Evolutionary conservation across 2,888 invertebrate species (phyloP), one percentile per base, ranked within the genome.

Genomic region (Heliconius ethilla): DNA sequence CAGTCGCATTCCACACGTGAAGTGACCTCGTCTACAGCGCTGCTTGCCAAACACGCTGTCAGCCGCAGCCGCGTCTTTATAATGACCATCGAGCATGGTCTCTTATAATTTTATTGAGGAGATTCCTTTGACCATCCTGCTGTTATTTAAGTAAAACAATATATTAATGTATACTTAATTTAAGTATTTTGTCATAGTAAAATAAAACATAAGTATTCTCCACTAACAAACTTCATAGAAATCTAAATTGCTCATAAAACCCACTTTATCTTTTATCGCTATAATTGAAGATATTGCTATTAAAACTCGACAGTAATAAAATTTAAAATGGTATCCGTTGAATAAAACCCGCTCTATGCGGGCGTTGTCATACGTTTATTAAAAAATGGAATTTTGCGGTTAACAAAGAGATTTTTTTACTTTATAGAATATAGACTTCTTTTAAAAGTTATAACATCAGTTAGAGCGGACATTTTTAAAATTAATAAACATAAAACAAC

Each of bases 261-360:
- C 33, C 11, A 73, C 25, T 69, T 75, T 72, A 72, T 76, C 69
- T 45, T 77, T 76, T 69, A 73, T 73, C 75, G 75, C 74, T 81
- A 81, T 84, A 82, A 84, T 86, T 83, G 82, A 82, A 83, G 81
- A 82, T 83, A 84, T 84, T 80, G 80, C 84, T 82, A 85, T 81
- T 87, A 87, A 89, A 86, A 86, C 82, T 82, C 83, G 85, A 86
- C 84, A 81, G 85, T 85, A 88, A 88, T 91, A 90, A 91, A 90
- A 90, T 87, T 86, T 86, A 84, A 84, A 84, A 81, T 84, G 83
- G 84, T 85, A 86, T 86, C 85, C 84, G 87, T 88, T 83, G 77
- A 83, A 86, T 87, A 83, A 77, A 80, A 86, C 80, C 83, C 80
- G 82, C 82, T 83, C 86, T 83, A 92, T 92, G 92, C 92, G 92